Percentiles rank a stretch among this genome's conserved stretches.
These are phyloP conservation scores for Molorchus minor DNA, from an alignment of 2,888 invertebrate species.

Conservation along the genomic window DNA sequence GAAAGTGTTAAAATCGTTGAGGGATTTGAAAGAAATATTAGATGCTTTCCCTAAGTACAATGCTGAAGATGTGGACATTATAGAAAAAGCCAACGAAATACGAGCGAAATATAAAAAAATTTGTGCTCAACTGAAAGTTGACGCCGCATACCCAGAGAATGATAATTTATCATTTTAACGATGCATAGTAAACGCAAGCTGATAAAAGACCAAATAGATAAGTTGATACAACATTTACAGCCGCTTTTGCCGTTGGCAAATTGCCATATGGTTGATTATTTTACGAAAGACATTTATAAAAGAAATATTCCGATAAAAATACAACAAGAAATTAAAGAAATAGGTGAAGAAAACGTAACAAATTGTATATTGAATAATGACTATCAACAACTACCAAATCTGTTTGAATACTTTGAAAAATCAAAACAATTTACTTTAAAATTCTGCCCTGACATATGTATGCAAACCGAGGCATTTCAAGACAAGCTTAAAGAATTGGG, in stretches of 20 bases:
- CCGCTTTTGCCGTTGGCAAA: slow-evolving; percentile 73
- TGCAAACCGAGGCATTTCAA: slow-evolving; percentile 61
- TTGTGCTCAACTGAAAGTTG: slow-evolving; percentile 73
- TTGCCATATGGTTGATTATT: slow-evolving; percentile 81
- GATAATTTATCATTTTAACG: slow-evolving; percentile 70
- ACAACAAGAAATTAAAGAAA: slow-evolving; percentile 63
- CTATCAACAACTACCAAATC: slow-evolving; percentile 41
- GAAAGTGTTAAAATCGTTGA: slow-evolving; percentile 67
- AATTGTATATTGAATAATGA: slow-evolving; percentile 64
- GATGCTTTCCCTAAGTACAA: slow-evolving; percentile 73
- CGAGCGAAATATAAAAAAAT: slow-evolving; percentile 75
- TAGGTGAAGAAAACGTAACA: slow-evolving; percentile 62
- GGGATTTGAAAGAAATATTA: slow-evolving; percentile 69
- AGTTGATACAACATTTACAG: slow-evolving; percentile 67
- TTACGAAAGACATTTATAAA: slow-evolving; percentile 70
- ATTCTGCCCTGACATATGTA: slow-evolving; percentile 59
- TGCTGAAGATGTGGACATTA: slow-evolving; percentile 72
- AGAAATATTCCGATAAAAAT: slow-evolving; percentile 68
- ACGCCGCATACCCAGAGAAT: slow-evolving; percentile 65
- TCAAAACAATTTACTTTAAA: slow-evolving; percentile 53
- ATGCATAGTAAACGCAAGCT: slow-evolving; percentile 48
- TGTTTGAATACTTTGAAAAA: slow-evolving; percentile 51
- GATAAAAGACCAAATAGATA: slow-evolving; percentile 63
- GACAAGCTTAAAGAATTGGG: slow-evolving; percentile 54
- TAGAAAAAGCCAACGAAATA: slow-evolving; percentile 70